phyloP scores from a whole-genome alignment of 2,797 vertebrate species.

The Tokudaia tokunoshimensis region DNA sequence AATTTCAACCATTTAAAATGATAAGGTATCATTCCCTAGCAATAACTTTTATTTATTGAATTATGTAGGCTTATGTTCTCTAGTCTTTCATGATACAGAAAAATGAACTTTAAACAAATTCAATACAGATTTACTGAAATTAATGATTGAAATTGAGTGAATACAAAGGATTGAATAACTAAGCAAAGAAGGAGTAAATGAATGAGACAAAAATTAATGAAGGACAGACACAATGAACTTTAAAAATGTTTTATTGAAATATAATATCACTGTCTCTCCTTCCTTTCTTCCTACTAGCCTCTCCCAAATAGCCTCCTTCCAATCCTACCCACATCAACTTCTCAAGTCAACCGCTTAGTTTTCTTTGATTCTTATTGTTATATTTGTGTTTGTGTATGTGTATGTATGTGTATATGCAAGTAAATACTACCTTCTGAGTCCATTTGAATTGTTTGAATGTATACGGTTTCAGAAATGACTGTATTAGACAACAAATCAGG shows the following conservation, averaged over 20 bases:
- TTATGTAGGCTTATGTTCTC: not conserved
- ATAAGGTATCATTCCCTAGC: not conserved
- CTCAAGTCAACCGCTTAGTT: not conserved
- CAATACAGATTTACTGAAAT: not conserved
- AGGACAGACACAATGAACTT: not conserved
- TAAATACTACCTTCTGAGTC: not conserved
- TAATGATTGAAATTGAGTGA: not conserved
- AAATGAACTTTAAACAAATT: slow-evolving; percentile 26
- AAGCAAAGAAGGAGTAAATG: not conserved
- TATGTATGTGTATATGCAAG: not conserved
- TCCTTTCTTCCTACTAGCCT: not conserved
- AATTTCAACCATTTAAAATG: not conserved
- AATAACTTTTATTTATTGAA: not conserved
- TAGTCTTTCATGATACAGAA: not conserved
- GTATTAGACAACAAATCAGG: not conserved
- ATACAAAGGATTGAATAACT: not conserved
- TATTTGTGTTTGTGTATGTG: not conserved
- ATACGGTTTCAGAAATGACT: not conserved
- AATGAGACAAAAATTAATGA: not conserved
- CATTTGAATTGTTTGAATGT: not conserved
- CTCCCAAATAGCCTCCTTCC: not conserved
- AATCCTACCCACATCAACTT: not conserved
- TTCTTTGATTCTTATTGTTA: too few species aligned
- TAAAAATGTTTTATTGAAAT: not conserved
- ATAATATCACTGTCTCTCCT: not conserved